Percentiles rank a stretch among this genome's conserved stretches.
These are phyloP conservation scores for Hydrolagus colliei DNA, from an alignment of 2,797 vertebrate species.

Conservation along the genomic window DNA sequence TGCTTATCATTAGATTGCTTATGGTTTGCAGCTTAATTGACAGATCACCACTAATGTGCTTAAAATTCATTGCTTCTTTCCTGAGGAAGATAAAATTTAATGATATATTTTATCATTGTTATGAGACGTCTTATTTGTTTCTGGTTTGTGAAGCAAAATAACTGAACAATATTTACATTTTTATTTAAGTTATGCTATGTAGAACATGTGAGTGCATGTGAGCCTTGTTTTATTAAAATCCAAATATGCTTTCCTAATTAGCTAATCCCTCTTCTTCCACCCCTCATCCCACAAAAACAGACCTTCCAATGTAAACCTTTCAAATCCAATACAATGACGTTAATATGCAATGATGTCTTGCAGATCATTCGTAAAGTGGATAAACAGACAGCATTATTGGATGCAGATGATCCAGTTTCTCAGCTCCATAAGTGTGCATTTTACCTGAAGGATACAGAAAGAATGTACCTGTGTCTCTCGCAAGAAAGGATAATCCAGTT, in stretches of 20 bases:
- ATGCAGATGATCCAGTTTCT: constrained; percentile 94
- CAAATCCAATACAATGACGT: background rate
- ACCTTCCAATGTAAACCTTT: too few relatives aligned
- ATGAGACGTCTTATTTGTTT: too few relatives aligned
- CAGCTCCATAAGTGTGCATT: constrained; percentile 99
- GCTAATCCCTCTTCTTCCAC: background rate
- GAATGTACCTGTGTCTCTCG: constrained; percentile 99
- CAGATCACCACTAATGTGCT: background rate
- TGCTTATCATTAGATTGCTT: background rate
- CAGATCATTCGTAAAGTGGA: constrained; percentile 97
- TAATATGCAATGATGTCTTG: constrained; percentile 34
- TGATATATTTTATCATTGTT: background rate
- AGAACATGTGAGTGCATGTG: too few relatives aligned
- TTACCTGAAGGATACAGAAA: constrained; percentile 98
- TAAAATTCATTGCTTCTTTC: background rate
- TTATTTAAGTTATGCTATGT: too few relatives aligned
- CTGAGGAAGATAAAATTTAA: background rate
- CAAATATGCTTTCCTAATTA: too few relatives aligned
- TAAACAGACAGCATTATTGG: constrained; percentile 93
- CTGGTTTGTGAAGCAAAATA: too few relatives aligned
- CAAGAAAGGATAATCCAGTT: constrained; percentile 99
- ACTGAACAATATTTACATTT: too few relatives aligned
- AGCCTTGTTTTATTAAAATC: too few relatives aligned
- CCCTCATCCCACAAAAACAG: background rate
- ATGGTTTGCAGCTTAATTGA: background rate